A percentile compares a stretch with the other conserved stretches of the same genome.
phyloP scores from a whole-genome alignment of 2,113 vertebrate species.

The Heptranchias perlo region DNA sequence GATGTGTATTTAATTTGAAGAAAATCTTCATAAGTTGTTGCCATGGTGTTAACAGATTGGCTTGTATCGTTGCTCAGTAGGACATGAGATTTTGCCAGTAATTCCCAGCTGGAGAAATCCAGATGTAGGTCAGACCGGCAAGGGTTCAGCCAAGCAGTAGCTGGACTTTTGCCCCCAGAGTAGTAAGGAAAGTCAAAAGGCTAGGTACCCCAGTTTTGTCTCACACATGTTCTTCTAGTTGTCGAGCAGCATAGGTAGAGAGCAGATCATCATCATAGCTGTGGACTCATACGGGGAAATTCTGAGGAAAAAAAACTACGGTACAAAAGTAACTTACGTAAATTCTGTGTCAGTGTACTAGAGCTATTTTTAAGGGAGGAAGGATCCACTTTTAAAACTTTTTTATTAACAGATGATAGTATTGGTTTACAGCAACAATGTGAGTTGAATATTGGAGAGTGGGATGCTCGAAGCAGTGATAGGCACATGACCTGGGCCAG shows the following conservation, averaged over 20 bases:
- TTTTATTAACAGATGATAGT: background rate
- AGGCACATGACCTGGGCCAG: background rate
- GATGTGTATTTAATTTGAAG: constrained; percentile 5
- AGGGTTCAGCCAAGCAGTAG: background rate
- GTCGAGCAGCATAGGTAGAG: too few species aligned
- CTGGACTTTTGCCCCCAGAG: background rate
- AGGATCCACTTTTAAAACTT: background rate
- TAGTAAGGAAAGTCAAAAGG: background rate
- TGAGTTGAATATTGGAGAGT: background rate
- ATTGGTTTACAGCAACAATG: background rate
- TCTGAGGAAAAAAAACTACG: background rate
- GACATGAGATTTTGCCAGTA: background rate
- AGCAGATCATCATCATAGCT: background rate
- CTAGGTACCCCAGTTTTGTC: background rate
- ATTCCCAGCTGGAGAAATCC: background rate
- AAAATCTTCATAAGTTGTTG: background rate
- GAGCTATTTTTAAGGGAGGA: background rate
- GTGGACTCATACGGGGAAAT: background rate
- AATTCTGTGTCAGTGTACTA: background rate
- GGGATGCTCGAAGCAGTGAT: background rate
- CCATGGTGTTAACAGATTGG: background rate
- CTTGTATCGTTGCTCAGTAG: background rate
- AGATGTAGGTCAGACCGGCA: background rate
- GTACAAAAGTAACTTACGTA: background rate
- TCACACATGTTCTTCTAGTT: background rate